A percentile compares a stretch with the other conserved stretches of the same genome.
Evolutionary conservation across 1,140 invertebrate genomes (phyloP).

Genomic region (Sinonovacula constricta): DNA sequence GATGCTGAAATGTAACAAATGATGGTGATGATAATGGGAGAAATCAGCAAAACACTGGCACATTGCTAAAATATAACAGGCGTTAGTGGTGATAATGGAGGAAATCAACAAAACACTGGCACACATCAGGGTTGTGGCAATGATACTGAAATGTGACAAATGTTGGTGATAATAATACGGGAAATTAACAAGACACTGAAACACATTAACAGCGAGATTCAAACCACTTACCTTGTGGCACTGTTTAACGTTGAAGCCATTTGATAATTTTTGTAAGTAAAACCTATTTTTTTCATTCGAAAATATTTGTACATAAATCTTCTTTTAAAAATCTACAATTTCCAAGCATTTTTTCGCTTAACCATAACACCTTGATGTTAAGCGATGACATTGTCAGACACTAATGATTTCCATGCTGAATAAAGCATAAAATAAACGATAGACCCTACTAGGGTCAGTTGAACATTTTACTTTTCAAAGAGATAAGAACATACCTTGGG

Average conservation of each 20-base stretch:
- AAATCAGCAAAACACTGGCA: slow-evolving; percentile 78
- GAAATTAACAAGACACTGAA: too few species aligned
- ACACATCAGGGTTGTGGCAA: slow-evolving; percentile 91
- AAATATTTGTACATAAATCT: too few species aligned
- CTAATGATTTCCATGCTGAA: background rate
- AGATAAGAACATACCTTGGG: slow-evolving; percentile 61
- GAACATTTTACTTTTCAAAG: background rate
- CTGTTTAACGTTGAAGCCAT: too few species aligned
- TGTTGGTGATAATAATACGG: too few species aligned
- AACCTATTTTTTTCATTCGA: too few species aligned
- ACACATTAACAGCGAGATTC: too few species aligned
- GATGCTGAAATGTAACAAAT: slow-evolving; percentile 80
- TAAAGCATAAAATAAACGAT: background rate
- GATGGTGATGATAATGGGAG: too few species aligned
- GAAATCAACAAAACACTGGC: slow-evolving; percentile 78
- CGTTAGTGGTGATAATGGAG: background rate
- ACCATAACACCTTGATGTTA: background rate
- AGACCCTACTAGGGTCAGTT: background rate
- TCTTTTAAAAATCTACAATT: too few species aligned
- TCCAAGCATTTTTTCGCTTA: background rate
- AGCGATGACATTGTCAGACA: background rate
- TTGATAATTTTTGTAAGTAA: too few species aligned
- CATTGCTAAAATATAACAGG: slow-evolving; percentile 60
- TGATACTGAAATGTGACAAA: slow-evolving; percentile 81
- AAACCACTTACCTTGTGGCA: too few species aligned